phyloP scores from a whole-genome alignment of 1,140 invertebrate genomes.

The Notospermus geniculatus region DNA sequence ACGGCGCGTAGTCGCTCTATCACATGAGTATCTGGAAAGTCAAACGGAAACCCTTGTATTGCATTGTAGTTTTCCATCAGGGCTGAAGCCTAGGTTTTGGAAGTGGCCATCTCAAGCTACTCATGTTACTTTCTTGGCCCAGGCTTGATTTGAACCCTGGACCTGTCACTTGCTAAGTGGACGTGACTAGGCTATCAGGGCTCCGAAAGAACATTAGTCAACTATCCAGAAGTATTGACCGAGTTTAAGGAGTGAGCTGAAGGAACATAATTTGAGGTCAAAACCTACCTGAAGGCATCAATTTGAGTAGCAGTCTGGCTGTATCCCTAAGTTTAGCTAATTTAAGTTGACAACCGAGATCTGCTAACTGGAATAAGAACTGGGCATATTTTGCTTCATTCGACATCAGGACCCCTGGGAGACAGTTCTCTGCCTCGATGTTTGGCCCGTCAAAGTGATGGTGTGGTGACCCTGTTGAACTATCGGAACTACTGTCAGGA shows the following conservation, averaged over 20 bases:
- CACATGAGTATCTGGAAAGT: conserved; percentile 60
- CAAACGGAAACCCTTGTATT: neutral
- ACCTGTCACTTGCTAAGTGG: no score
- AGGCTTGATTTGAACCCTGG: no score
- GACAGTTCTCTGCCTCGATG: conserved; percentile 78
- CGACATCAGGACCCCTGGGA: conserved; percentile 85
- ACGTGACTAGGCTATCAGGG: no score
- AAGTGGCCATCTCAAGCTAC: no score
- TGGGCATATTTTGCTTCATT: conserved; percentile 76
- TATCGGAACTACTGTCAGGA: conserved; percentile 83
- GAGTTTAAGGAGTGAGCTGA: no score
- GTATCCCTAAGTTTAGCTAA: conserved; percentile 80
- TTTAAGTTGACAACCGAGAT: conserved; percentile 78
- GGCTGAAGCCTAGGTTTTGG: no score
- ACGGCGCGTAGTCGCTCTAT: conserved; percentile 65
- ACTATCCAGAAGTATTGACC: no score
- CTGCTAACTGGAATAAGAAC: conserved; percentile 88
- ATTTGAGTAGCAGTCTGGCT: conserved; percentile 79
- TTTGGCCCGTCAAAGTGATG: conserved; percentile 68
- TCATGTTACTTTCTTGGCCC: no score
- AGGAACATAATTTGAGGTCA: no score
- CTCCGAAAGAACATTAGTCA: no score
- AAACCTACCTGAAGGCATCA: conserved; percentile 78
- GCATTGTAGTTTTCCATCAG: no score
- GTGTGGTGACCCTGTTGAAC: conserved; percentile 68